phyloP scores from a whole-genome alignment of 2,888 invertebrate genomes.

The Linnaemya tessellans region DNA sequence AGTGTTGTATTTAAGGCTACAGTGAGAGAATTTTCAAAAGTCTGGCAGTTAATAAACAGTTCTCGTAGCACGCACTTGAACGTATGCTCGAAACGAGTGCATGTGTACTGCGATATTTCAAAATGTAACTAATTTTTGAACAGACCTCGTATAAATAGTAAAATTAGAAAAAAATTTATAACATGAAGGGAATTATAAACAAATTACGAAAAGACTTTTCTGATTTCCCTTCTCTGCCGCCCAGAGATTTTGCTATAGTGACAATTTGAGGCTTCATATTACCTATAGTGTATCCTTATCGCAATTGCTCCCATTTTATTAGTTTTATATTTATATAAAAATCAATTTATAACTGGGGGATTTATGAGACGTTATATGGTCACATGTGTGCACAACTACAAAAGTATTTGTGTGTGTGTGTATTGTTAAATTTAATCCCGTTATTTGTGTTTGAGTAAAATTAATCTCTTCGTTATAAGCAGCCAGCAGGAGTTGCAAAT shows the following conservation, averaged over 20 bases:
- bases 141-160: no score
- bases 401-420: constrained; percentile 57
- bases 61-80: no score
- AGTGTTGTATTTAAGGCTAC: no score
- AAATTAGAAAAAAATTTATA: no score
- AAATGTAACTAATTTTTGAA: no score
- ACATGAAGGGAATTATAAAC: no score
- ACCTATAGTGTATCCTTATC: background rate
- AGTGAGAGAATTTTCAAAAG: no score
- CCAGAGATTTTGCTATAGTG: background rate
- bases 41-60: no score
- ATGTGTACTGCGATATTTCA: no score
- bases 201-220: no score
- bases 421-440: constrained; percentile 68
- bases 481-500: constrained; percentile 42
- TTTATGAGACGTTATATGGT: constrained; percentile 65
- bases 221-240: no score
- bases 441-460: constrained; percentile 59
- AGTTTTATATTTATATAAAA: constrained; percentile 43
- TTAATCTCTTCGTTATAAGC: constrained; percentile 56
- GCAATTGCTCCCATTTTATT: constrained; percentile 2
- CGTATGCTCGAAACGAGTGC: no score
- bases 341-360: constrained; percentile 70
- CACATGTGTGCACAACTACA: constrained; percentile 61
- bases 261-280: background rate